Evolutionary conservation across 2,113 vertebrate species (phyloP).

Genomic region (Silurus glanis): DNA sequence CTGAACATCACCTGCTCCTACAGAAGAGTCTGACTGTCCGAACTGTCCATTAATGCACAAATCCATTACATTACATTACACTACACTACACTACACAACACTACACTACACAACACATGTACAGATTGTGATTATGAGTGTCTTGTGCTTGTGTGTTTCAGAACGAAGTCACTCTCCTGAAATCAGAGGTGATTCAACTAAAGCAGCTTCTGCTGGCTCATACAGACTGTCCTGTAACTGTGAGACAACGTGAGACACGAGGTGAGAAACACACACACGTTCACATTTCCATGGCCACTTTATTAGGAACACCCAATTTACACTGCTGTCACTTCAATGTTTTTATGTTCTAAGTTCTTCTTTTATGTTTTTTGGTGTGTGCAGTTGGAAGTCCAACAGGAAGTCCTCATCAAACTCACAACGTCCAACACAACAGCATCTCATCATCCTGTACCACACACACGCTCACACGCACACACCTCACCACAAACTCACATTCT

Average conservation of each 20-base stretch:
- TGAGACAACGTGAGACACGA: constrained; percentile 93
- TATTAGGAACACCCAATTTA: neutral
- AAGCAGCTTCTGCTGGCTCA: constrained; percentile 97
- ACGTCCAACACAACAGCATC: constrained; percentile 94
- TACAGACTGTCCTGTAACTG: constrained; percentile 97
- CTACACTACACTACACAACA: no score
- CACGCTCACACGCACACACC: constrained; percentile 76
- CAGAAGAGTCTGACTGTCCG: no score
- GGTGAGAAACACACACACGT: constrained; percentile 59
- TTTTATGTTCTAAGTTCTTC: constrained; percentile 57
- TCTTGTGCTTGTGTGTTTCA: constrained; percentile 57
- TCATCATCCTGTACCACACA: constrained; percentile 84
- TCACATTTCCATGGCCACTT: neutral
- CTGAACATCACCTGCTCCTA: no score
- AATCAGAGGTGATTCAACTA: constrained; percentile 95
- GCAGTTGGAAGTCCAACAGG: constrained; percentile 85
- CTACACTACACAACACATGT: neutral
- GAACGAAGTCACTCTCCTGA: constrained; percentile 96
- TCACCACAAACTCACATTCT: constrained; percentile 71
- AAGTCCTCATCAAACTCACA: constrained; percentile 85
- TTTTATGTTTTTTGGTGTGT: constrained; percentile 64
- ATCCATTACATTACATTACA: no score
- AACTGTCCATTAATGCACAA: no score
- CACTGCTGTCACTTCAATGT: constrained; percentile 37
- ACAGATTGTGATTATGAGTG: neutral